Evolutionary conservation across 2,113 vertebrate species (phyloP).

Genomic region (Setophaga kirtlandii): DNA sequence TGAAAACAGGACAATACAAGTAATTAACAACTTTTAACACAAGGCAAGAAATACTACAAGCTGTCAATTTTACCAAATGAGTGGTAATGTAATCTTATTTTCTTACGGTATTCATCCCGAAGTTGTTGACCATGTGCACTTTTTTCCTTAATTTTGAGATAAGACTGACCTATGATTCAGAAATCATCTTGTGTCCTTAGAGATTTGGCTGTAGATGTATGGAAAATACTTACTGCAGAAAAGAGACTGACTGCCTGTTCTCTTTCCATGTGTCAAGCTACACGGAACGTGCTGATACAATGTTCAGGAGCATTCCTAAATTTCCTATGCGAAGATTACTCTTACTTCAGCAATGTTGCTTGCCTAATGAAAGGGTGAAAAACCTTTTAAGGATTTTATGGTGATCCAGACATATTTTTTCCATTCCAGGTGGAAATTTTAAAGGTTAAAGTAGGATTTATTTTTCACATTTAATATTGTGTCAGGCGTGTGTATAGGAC

Average conservation of each 20-base stretch:
- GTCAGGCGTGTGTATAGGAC: neutral
- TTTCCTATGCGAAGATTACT: neutral
- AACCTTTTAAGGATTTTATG: neutral
- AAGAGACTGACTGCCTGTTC: neutral
- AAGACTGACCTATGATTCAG: neutral
- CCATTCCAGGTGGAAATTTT: conserved; percentile 10
- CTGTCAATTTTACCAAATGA: neutral
- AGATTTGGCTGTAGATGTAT: neutral
- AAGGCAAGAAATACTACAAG: neutral
- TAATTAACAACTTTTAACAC: neutral
- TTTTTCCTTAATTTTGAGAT: neutral
- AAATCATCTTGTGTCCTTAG: neutral
- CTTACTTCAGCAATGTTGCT: conserved; percentile 4
- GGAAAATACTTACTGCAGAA: neutral
- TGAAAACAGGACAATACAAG: neutral
- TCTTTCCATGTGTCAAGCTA: neutral
- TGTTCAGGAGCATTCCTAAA: neutral
- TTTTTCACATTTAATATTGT: conserved; percentile 26
- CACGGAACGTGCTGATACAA: neutral
- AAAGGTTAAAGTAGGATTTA: conserved; percentile 9
- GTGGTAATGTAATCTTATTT: neutral
- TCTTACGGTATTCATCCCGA: neutral
- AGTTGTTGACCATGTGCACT: neutral
- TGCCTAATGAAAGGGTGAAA: neutral
- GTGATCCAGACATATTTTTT: neutral